Conservation (phyloP, 64 coral and sea anemone species). For the Montipora capricornis region DNA sequence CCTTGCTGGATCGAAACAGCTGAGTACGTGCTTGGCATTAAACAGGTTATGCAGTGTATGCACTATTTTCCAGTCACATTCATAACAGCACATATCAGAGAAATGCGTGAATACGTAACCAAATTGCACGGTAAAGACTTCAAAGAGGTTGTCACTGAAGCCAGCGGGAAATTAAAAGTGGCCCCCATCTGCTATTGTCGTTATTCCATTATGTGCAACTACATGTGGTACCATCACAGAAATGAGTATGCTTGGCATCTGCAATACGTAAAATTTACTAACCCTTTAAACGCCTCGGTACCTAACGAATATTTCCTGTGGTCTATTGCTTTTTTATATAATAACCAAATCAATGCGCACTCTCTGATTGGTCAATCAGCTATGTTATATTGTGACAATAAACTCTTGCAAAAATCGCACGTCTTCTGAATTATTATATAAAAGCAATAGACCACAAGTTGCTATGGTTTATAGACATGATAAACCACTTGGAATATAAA, state of each 20-base stretch:
- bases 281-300: neutral
- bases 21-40: neutral
- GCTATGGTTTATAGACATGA: too few relatives aligned
- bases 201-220: neutral
- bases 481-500: too few relatives aligned
- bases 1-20: neutral
- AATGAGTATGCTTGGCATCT: neutral
- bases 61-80: neutral
- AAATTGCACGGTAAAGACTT: neutral
- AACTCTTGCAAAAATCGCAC: too few relatives aligned
- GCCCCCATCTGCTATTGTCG: neutral
- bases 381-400: too few relatives aligned
- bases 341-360: too few relatives aligned
- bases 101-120: neutral
- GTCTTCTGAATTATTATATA: too few relatives aligned
- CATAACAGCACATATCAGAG: constrained; percentile 2
- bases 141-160: neutral
- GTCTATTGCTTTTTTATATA: too few relatives aligned
- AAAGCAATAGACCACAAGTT: too few relatives aligned
- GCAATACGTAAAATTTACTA: neutral
- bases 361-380: too few relatives aligned
- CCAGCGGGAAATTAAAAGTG: neutral
- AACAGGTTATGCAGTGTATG: constrained; percentile 11
- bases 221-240: neutral
- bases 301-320: neutral